Percentiles rank a stretch among this genome's conserved stretches.
Conservation (phyloP, 2,113 vertebrate species). For the Fukomys damarensis region DNA sequence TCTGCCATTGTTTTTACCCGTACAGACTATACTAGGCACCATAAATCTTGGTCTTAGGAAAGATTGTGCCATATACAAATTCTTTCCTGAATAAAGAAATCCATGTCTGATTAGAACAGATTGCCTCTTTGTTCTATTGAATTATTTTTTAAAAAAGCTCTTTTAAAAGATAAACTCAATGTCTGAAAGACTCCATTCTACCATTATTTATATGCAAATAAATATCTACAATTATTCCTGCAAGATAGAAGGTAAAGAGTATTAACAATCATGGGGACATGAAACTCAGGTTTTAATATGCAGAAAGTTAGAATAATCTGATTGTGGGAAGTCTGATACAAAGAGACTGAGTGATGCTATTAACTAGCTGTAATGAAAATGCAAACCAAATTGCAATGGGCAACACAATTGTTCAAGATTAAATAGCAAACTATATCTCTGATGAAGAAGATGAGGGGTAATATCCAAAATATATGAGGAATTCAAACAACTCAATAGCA, state of each 20-base stretch:
- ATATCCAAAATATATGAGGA: neutral
- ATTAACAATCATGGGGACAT: constrained; percentile 46
- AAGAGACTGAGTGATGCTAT: neutral
- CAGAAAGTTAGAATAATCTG: neutral
- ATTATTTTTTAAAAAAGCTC: constrained; percentile 41
- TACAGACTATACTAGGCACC: constrained; percentile 57
- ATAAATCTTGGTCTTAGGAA: constrained; percentile 78
- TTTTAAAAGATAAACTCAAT: constrained; percentile 75
- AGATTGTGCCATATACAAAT: constrained; percentile 73
- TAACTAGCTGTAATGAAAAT: neutral
- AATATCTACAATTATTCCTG: constrained; percentile 78
- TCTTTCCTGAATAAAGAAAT: constrained; percentile 78
- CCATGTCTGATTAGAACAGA: constrained; percentile 80
- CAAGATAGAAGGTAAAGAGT: constrained; percentile 64
- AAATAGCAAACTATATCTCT: neutral
- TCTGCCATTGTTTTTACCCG: constrained; percentile 75
- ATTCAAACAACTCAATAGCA: neutral
- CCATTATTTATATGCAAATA: constrained; percentile 83
- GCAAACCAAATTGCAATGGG: neutral
- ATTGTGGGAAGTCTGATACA: neutral
- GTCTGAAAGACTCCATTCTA: constrained; percentile 80
- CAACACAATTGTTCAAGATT: neutral
- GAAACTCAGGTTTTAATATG: constrained; percentile 59
- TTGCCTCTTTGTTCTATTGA: constrained; percentile 82
- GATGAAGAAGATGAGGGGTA: neutral